A percentile compares a stretch with the other conserved stretches of the same genome.
These are phyloP conservation scores for Axinella damicornis DNA, from an alignment of 37 sponge, comb jelly and placozoan genomes.

Conservation along the genomic window DNA sequence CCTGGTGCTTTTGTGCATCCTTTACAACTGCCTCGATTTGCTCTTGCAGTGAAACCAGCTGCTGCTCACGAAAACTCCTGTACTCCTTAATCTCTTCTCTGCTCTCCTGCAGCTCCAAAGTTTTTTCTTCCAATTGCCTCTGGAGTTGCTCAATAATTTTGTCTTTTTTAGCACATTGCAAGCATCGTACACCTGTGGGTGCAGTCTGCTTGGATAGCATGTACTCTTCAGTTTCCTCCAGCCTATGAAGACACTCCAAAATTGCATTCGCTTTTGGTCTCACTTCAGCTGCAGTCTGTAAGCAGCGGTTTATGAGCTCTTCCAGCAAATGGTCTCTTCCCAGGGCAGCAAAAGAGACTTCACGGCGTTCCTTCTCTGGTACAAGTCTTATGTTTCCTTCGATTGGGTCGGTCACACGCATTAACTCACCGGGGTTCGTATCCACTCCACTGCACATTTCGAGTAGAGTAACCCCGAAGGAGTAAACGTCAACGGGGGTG, in stretches of 20 bases:
- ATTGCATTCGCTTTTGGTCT: background rate
- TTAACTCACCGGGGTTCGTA: slow-evolving; percentile 46
- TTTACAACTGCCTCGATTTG: background rate
- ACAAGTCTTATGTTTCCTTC: slow-evolving; percentile 18
- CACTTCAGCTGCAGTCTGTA: background rate
- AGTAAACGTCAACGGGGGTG: slow-evolving; percentile 66
- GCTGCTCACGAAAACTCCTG: background rate
- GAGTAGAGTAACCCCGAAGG: slow-evolving; percentile 70
- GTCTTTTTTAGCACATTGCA: background rate
- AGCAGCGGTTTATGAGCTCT: background rate
- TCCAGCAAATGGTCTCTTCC: slow-evolving; percentile 13
- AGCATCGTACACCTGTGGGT: background rate
- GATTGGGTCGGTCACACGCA: background rate
- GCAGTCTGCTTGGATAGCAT: background rate
- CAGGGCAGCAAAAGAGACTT: slow-evolving; percentile 49
- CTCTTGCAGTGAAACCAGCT: background rate
- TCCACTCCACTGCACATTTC: slow-evolving; percentile 62
- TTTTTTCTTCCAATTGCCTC: background rate
- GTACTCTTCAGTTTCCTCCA: too few relatives aligned
- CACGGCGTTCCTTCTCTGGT: slow-evolving; percentile 74
- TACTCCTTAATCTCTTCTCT: background rate
- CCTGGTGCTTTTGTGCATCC: background rate
- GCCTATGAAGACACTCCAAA: background rate
- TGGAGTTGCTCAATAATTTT: background rate
- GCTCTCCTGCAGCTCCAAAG: background rate